These are phyloP conservation scores for Adelges cooleyi DNA, from an alignment of 1,140 invertebrate species.

Conservation along the genomic window DNA sequence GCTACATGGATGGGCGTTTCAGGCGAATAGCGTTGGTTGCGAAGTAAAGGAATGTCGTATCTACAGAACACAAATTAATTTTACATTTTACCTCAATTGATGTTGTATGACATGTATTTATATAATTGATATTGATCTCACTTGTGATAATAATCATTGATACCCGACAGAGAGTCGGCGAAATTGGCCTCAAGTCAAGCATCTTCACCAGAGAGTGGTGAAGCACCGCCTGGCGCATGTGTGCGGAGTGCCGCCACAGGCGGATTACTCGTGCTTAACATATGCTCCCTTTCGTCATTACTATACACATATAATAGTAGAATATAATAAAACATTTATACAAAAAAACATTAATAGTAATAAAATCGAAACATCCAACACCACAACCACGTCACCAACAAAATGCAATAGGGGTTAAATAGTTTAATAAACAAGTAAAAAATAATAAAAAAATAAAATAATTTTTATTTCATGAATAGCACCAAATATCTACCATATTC, in stretches of 20 bases:
- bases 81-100: no score
- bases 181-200: conserved; percentile 28
- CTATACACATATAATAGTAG: conserved; percentile 14
- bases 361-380: no score
- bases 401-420: no score
- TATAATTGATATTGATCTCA: conserved; percentile 7
- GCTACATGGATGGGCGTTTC: neutral
- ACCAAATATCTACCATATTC: no score
- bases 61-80: conserved; percentile 14
- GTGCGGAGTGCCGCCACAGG: conserved; percentile 21
- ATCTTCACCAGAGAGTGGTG: conserved; percentile 20
- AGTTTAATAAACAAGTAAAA: no score
- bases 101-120: neutral
- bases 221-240: conserved; percentile 6
- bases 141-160: conserved; percentile 27
- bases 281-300: conserved; percentile 25
- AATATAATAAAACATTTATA: neutral
- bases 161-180: conserved; percentile 20
- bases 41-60: conserved; percentile 4
- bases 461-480: no score
- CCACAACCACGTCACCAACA: no score
- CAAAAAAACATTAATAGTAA: no score
- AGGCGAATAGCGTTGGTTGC: conserved; percentile 10
- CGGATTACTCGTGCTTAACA: conserved; percentile 15
- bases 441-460: no score